Evolutionary conservation across 2,113 vertebrate genomes (phyloP).

Genomic region (Castor canadensis): DNA sequence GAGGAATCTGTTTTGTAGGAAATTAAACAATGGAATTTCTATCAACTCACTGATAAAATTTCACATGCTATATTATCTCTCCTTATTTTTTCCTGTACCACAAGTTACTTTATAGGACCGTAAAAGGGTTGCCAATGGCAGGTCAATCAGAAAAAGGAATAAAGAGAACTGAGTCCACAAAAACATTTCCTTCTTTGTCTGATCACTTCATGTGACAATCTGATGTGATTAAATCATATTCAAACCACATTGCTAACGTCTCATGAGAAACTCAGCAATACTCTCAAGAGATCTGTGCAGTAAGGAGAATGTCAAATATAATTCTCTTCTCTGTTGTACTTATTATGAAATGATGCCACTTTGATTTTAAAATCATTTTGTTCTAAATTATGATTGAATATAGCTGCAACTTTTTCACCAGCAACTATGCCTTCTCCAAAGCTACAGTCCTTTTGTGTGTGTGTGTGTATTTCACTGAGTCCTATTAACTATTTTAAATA

Average conservation of each 20-base stretch:
- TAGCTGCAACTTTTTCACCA: not conserved
- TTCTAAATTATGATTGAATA: not conserved
- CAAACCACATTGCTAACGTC: not conserved
- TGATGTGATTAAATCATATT: not conserved
- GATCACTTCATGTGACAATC: not conserved
- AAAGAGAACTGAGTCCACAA: not conserved
- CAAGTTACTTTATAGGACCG: not conserved
- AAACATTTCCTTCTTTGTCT: not conserved
- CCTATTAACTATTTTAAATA: not conserved
- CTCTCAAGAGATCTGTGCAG: not conserved
- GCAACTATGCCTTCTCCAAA: not conserved
- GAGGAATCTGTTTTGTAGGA: not conserved
- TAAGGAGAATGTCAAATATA: not conserved
- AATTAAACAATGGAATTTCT: not conserved
- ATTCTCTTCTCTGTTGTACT: not conserved
- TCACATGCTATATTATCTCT: not conserved
- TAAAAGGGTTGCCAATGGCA: not conserved
- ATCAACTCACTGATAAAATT: not conserved
- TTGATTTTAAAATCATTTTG: constrained; percentile 21
- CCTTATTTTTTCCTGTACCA: not conserved
- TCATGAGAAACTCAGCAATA: not conserved
- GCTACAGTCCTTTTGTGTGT: not conserved
- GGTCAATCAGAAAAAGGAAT: not conserved
- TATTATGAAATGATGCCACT: not conserved
- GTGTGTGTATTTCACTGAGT: not conserved